Conservation (phyloP, 2,888 invertebrate species). For the Rhagophthalmus giganteus region DNA sequence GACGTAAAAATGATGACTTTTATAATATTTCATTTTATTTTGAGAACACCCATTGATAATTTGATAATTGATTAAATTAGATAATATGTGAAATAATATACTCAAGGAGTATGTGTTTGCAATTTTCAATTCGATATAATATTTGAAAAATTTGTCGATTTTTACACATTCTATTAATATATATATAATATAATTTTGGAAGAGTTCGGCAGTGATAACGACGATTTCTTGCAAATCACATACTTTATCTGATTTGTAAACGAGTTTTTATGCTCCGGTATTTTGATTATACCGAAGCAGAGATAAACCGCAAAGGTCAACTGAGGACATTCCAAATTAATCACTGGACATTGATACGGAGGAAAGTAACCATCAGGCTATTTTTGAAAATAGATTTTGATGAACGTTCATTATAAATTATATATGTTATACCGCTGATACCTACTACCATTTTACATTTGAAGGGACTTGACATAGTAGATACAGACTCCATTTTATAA, state of each 20-base stretch:
- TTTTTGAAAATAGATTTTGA: background rate
- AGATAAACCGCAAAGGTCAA: conserved; percentile 25
- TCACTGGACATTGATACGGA: conserved; percentile 12
- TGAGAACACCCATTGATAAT: too few species aligned
- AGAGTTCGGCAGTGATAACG: background rate
- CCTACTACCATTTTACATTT: too few species aligned
- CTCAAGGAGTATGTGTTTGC: too few species aligned
- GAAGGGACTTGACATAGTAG: too few species aligned
- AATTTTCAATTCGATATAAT: too few species aligned
- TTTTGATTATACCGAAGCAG: conserved; percentile 33
- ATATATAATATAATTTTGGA: too few species aligned
- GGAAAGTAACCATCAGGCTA: conserved; percentile 5
- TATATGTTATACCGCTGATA: conserved; percentile 12
- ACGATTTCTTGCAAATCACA: conserved; percentile 21
- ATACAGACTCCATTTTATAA: conserved; percentile 6
- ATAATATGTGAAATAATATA: too few species aligned
- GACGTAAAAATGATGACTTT: too few species aligned
- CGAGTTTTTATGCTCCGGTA: conserved; percentile 35
- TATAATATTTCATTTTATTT: too few species aligned
- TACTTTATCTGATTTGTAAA: conserved; percentile 33
- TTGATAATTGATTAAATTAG: too few species aligned
- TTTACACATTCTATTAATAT: too few species aligned
- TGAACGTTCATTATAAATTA: background rate
- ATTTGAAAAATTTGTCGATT: too few species aligned
- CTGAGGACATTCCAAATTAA: conserved; percentile 19